Base-by-base conservation (phyloP, 2,113 vertebrate species). In the Haliaeetus leucogaster region DNA sequence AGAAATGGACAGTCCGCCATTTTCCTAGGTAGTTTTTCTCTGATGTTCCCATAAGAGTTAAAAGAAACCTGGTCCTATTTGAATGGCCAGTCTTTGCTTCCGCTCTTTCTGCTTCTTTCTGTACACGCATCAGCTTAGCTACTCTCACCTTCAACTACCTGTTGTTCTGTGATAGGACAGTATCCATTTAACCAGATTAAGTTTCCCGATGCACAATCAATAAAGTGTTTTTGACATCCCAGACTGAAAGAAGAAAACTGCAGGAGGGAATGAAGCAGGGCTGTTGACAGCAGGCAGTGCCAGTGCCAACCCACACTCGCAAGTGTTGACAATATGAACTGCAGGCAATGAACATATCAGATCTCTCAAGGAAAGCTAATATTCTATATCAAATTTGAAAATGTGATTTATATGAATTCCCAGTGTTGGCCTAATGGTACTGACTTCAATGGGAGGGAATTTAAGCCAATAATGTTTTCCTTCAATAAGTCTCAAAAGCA, bases 301-400 rank as follows among this genome's bases (percentile, higher is more conserved):
- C 81, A 59, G 52, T 1, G 11, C 45, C 95, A 93, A 70, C 29
- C 65, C 80, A 66, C 65, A 8, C 61, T 91, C 11, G 0, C 45
- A 56, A 56, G 87, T 32, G 73, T 52, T 94, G 87, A 87, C 86
- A 90, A 68, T 20, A 65, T 5, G 5, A 65, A 90, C 73, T 10
- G 58, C 89, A 85, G 66, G 73, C 74, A 67, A 59, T 0, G 3
- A 65, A 87, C 8, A 11, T 56, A 95, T 95, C 73, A 1, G 36
- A 53, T 90, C 61, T 89, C 91, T 3, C 78, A 86, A 17, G 20
- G 91, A 93, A 96, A 95, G 53, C 50, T 40, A 91, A 95, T 95
- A 91, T 79, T 93, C 91, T 65, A 68, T 70, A 93, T 90, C 84
- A 68, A 82, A 93, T 96, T 79, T 74, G 70, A 85, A 94, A 96